phyloP scores from a whole-genome alignment of 2,797 vertebrate genomes.

The Melanotaenia maccullochi region DNA sequence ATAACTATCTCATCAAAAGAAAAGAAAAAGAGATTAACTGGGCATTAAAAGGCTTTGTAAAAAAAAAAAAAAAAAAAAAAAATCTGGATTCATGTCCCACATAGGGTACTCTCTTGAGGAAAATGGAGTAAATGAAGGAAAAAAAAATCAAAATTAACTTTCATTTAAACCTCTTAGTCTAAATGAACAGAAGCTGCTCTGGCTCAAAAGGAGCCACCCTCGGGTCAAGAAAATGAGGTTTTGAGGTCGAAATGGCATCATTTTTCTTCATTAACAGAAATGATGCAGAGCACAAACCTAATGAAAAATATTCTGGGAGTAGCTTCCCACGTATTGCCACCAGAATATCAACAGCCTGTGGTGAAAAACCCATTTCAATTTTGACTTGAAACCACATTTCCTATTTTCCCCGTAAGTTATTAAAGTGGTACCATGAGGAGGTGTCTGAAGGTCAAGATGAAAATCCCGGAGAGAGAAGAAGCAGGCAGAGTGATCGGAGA shows the following conservation, averaged over 20 bases:
- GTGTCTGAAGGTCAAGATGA: conserved; percentile 79
- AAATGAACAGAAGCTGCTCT: conserved; percentile 29
- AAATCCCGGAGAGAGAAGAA: conserved; percentile 54
- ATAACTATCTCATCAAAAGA: not conserved
- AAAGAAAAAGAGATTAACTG: not conserved
- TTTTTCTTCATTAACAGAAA: conserved; percentile 72
- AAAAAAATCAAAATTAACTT: conserved; percentile 21
- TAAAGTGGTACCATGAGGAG: conserved; percentile 73
- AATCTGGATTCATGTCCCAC: not conserved
- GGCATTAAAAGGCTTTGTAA: not conserved
- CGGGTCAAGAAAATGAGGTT: conserved; percentile 62
- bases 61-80: conserved; percentile 19
- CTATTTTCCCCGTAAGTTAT: conserved; percentile 70
- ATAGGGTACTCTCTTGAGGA: not conserved
- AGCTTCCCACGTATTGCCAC: conserved; percentile 48
- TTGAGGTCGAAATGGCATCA: conserved; percentile 57
- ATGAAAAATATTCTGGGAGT: conserved; percentile 61
- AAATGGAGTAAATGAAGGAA: conserved; percentile 16
- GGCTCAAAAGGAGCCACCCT: conserved; percentile 23
- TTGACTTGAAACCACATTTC: conserved; percentile 72
- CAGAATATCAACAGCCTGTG: conserved; percentile 71
- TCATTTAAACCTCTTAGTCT: conserved; percentile 38
- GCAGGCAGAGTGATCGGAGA: conserved; percentile 19
- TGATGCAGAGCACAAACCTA: conserved; percentile 55
- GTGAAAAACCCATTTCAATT: conserved; percentile 74